A percentile compares a stretch with the other conserved stretches of the same genome.
These are phyloP conservation scores for Cinclus mexicanus DNA, from an alignment of 2,113 vertebrate genomes.

Conservation along the genomic window DNA sequence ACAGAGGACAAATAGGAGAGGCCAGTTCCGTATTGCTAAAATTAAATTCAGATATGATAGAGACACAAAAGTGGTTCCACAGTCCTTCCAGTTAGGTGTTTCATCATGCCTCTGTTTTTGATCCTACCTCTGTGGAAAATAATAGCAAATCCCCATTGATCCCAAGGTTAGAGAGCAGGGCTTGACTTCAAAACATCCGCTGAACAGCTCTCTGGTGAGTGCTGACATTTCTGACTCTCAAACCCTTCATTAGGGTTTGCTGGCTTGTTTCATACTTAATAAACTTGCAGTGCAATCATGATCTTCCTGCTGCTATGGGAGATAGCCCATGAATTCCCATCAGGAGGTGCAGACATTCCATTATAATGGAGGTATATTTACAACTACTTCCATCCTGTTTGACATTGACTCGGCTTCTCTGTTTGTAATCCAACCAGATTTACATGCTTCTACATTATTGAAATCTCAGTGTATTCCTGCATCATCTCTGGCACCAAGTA, in stretches of 20 bases:
- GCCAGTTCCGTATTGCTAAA: neutral
- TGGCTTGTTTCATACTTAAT: neutral
- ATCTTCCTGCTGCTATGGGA: neutral
- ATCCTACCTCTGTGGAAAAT: neutral
- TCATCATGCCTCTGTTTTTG: neutral
- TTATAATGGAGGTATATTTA: conserved; percentile 13
- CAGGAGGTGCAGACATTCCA: neutral
- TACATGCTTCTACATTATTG: neutral
- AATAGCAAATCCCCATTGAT: neutral
- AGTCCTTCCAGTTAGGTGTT: neutral
- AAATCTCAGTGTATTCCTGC: neutral
- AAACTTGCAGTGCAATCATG: neutral
- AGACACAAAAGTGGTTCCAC: neutral
- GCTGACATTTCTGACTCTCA: neutral
- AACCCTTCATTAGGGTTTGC: neutral
- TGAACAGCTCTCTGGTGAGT: neutral
- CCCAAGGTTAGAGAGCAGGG: neutral
- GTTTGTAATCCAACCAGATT: neutral
- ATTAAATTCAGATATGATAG: neutral
- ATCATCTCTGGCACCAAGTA: neutral
- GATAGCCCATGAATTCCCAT: neutral
- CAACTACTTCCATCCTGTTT: neutral
- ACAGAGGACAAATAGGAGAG: conserved; percentile 1
- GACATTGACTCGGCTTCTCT: neutral
- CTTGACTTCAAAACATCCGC: neutral